Evolutionary conservation across 2,113 vertebrate genomes (phyloP).

Genomic region (Tenrec ecaudatus): DNA sequence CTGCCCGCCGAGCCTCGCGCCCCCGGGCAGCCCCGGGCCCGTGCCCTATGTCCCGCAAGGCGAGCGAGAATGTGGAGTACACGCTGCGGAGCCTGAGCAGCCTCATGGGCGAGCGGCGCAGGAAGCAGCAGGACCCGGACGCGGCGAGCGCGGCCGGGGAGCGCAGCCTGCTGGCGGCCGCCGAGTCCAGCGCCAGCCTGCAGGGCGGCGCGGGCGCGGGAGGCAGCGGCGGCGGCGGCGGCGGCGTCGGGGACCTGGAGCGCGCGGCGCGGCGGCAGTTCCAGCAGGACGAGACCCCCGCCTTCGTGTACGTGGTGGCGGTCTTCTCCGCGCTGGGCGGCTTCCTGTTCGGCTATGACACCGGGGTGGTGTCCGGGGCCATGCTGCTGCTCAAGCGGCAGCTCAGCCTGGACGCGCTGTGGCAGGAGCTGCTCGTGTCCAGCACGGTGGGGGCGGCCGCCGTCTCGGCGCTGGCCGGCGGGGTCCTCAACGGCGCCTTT

Average conservation of each 20-base stretch:
- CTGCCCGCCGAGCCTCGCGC: constrained; percentile 53
- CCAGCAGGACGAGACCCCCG: constrained; percentile 92
- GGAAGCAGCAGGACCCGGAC: constrained; percentile 88
- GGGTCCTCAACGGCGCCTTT: constrained; percentile 89
- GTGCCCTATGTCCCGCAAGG: constrained; percentile 94
- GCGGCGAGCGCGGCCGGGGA: constrained; percentile 83
- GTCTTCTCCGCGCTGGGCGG: constrained; percentile 96
- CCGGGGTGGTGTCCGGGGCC: constrained; percentile 97
- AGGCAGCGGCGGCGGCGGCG: constrained; percentile 73
- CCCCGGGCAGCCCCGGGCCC: constrained; percentile 69
- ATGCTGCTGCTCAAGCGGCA: constrained; percentile 96
- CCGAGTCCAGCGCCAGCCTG: constrained; percentile 91
- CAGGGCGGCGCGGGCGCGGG: constrained; percentile 81
- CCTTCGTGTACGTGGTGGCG: constrained; percentile 89
- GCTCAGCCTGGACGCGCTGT: constrained; percentile 92
- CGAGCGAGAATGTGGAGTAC: constrained; percentile 94
- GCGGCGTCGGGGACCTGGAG: constrained; percentile 90
- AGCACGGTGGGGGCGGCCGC: constrained; percentile 95
- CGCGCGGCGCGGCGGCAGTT: constrained; percentile 96
- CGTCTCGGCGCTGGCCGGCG: constrained; percentile 92
- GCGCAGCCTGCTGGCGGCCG: constrained; percentile 92
- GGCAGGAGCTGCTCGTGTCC: constrained; percentile 98
- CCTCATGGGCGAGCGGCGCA: constrained; percentile 95
- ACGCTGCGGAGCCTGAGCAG: constrained; percentile 95
- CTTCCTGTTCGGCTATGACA: constrained; percentile 98